Evolutionary conservation across 2,888 invertebrate genomes (phyloP), one percentile per base, ranked within the genome.

Genomic region (Atrina japonica): DNA sequence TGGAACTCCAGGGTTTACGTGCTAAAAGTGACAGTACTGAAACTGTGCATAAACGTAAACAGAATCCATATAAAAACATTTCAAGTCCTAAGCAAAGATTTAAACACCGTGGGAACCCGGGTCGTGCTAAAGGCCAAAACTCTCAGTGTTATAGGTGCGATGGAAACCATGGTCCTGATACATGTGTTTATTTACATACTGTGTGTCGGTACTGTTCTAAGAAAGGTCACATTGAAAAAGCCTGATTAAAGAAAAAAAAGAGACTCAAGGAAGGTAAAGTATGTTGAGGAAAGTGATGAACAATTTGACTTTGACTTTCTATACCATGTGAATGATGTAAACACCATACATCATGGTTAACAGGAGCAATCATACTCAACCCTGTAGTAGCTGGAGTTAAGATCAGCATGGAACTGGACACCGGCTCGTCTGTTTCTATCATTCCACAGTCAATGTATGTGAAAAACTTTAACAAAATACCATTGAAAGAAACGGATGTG

Each of bases 381-480:
- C 41, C 35, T 14, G 7, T 2, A 16, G 47, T 67, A 16, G 2
- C 3, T n/a, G 60, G 59, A 18, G 11, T 11, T 2, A 25, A 23
- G 1, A 14, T 56, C 5, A 29, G 35, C 1, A 68, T 68, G 61
- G 63, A 68, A 56, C 41, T 61, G n/a, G 53, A 61, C 30, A 61
- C 41, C 5, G 65, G 65, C 3, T 11, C 65, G 5, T 35, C 55
- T 6, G 41, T 65, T 1, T 55, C 55, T 21, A 14, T 65, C 11
- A 65, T 65, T 11, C 35, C 56, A 6, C 2, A 47, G 14, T 16
- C 30, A 7, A 18, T 40, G 14, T 41, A 40, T 25, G 30, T 1
- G 40, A 1, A 53, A 18, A 18, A 25, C 29, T 6, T 50, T 25
- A n/a, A 2, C 9, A 18, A 27, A 16, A 5, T 35, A 7, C 55